A percentile compares a stretch with the other conserved stretches of the same genome.
Conservation (phyloP, 2,888 invertebrate species). For the Torymus aiolomorphi region DNA sequence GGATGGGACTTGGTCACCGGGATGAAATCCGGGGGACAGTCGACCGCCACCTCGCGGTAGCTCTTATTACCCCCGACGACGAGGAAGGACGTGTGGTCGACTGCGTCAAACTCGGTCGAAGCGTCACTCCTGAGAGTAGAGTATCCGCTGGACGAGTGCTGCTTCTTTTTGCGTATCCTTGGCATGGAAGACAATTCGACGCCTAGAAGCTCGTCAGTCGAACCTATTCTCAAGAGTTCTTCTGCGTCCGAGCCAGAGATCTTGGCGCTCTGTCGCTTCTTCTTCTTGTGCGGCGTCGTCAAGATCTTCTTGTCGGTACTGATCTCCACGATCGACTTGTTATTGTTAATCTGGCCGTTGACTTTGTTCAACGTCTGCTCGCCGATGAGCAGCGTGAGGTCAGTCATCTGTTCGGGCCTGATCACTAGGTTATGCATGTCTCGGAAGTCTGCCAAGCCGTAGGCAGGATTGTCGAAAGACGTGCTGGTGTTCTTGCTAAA, state of each 20-base stretch:
- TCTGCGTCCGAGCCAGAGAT: conserved; percentile 64
- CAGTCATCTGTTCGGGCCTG: conserved; percentile 70
- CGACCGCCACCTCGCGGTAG: conserved; percentile 73
- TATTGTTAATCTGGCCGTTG: conserved; percentile 42
- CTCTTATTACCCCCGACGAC: conserved; percentile 64
- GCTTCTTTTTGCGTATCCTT: conserved; percentile 66
- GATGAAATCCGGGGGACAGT: conserved; percentile 73
- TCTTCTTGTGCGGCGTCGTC: conserved; percentile 51
- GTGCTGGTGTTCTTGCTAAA: conserved; percentile 58
- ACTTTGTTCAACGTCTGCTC: conserved; percentile 59
- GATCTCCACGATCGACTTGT: conserved; percentile 19
- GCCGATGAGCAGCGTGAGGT: conserved; percentile 70
- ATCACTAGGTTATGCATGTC: conserved; percentile 69
- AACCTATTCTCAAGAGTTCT: conserved; percentile 66
- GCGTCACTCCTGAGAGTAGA: conserved; percentile 72
- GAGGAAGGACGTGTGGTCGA: conserved; percentile 64
- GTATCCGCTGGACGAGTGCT: conserved; percentile 72
- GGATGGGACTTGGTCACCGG: conserved; percentile 73
- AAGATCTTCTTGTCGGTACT: conserved; percentile 30
- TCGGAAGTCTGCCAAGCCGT: conserved; percentile 69
- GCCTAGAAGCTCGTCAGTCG: conserved; percentile 69
- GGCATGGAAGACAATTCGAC: conserved; percentile 56
- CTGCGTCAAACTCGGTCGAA: conserved; percentile 66
- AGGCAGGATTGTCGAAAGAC: conserved; percentile 73
- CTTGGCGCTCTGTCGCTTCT: conserved; percentile 53